Percentiles rank a stretch among this genome's conserved stretches.
phyloP scores from a whole-genome alignment of 1,140 invertebrate genomes.

The Rhizoglyphus robini region DNA sequence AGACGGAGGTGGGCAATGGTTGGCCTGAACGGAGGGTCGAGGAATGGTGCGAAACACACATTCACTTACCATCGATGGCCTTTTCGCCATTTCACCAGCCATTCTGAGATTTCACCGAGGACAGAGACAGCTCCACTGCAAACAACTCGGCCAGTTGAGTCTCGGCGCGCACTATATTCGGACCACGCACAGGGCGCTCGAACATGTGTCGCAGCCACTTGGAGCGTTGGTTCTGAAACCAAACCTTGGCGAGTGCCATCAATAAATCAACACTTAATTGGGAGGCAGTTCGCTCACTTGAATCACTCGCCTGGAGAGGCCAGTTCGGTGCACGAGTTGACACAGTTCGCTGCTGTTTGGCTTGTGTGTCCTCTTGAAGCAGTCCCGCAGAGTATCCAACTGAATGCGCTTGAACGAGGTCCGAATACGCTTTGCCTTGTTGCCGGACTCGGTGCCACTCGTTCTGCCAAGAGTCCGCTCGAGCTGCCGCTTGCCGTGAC shows the following conservation, averaged over 20 bases:
- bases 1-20: neutral
- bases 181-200: neutral
- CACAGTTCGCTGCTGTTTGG: slow-evolving; percentile 1
- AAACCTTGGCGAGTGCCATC: slow-evolving; percentile 54
- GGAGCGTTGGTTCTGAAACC: slow-evolving; percentile 96
- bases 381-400: neutral
- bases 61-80: too few relatives aligned
- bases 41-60: neutral
- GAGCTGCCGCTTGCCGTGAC: too few relatives aligned
- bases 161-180: neutral
- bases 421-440: neutral
- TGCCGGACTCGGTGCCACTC: too few relatives aligned
- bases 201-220: slow-evolving; percentile 64
- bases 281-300: slow-evolving; percentile 4
- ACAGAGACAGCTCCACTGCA: too few relatives aligned
- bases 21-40: neutral
- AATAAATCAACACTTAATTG: slow-evolving; percentile 6
- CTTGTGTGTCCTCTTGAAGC: slow-evolving; percentile 11
- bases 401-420: neutral
- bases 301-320: neutral
- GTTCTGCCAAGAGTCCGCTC: too few relatives aligned
- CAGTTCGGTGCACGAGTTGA: neutral
- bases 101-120: too few relatives aligned
- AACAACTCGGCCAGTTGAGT: neutral
- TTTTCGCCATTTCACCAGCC: neutral